These are phyloP conservation scores for Idaea straminata DNA, from an alignment of 2,888 invertebrate species.

Conservation along the genomic window DNA sequence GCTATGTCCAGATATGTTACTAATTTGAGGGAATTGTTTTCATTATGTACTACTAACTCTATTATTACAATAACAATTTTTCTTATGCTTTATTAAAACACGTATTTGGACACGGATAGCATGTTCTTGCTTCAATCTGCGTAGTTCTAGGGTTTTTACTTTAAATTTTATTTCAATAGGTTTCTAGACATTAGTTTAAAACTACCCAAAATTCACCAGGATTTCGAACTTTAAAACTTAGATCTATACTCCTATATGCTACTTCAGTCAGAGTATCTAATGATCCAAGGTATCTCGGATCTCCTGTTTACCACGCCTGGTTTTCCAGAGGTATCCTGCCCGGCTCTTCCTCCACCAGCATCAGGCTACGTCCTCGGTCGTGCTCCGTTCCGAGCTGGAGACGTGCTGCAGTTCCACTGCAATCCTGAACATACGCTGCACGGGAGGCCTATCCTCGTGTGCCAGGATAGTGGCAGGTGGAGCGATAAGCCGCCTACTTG, in stretches of 20 bases:
- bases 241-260: too few species aligned
- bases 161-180: too few species aligned
- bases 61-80: too few species aligned
- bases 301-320: not conserved
- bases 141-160: not conserved
- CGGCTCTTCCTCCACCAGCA: conserved; percentile 85
- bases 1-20: not conserved
- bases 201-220: too few species aligned
- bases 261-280: too few species aligned
- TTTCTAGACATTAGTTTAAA: too few species aligned
- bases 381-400: conserved; percentile 89
- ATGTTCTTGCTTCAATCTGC: not conserved
- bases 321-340: conserved; percentile 88
- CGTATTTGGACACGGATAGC: not conserved
- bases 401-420: conserved; percentile 93
- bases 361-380: conserved; percentile 90
- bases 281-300: too few species aligned
- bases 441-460: conserved; percentile 93
- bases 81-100: not conserved
- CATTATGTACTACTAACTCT: too few species aligned
- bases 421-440: conserved; percentile 94
- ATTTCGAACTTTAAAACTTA: too few species aligned
- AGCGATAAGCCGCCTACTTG: conserved; percentile 91
- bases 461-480: conserved; percentile 93
- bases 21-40: too few species aligned